phyloP scores from a whole-genome alignment of 2,797 vertebrate genomes.

The Orestias chungarensis region DNA sequence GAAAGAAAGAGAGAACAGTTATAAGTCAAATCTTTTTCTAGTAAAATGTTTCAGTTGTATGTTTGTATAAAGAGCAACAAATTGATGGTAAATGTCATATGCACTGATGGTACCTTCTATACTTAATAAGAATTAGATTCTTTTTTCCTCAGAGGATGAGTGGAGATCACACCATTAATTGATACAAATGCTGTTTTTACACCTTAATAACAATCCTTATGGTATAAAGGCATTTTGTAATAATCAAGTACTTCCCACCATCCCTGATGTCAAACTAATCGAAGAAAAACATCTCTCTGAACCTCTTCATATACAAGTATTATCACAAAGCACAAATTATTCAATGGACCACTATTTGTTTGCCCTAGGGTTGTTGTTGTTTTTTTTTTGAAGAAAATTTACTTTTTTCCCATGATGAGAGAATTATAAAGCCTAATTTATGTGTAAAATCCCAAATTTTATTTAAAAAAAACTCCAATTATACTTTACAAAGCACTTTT shows the following conservation, averaged over 20 bases:
- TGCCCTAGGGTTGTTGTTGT: slow-evolving; percentile 23
- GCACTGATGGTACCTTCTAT: slow-evolving; percentile 32
- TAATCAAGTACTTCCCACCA: slow-evolving; percentile 36
- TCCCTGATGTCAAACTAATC: slow-evolving; percentile 42
- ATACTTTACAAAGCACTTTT: neutral
- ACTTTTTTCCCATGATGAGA: slow-evolving; percentile 33
- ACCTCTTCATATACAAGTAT: slow-evolving; percentile 37
- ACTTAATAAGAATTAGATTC: slow-evolving; percentile 30
- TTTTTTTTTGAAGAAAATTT: slow-evolving; percentile 46
- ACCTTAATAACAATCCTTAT: slow-evolving; percentile 15
- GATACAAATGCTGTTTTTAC: slow-evolving; percentile 23
- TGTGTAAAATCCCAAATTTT: slow-evolving; percentile 36
- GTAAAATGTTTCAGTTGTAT: slow-evolving; percentile 62
- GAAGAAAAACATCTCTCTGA: slow-evolving; percentile 25
- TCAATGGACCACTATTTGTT: slow-evolving; percentile 28
- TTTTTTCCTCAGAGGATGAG: slow-evolving; percentile 32
- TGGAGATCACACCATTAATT: slow-evolving; percentile 30
- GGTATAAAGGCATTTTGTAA: slow-evolving; percentile 23
- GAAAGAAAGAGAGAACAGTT: slow-evolving; percentile 47
- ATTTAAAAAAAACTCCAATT: slow-evolving; percentile 32
- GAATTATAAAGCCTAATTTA: slow-evolving; percentile 27
- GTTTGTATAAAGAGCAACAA: slow-evolving; percentile 35
- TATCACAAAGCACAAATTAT: slow-evolving; percentile 63
- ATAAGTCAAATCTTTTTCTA: slow-evolving; percentile 53
- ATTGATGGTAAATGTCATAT: slow-evolving; percentile 25